Conservation (phyloP, 2,888 invertebrate genomes). For the Exocentrus adspersus region DNA sequence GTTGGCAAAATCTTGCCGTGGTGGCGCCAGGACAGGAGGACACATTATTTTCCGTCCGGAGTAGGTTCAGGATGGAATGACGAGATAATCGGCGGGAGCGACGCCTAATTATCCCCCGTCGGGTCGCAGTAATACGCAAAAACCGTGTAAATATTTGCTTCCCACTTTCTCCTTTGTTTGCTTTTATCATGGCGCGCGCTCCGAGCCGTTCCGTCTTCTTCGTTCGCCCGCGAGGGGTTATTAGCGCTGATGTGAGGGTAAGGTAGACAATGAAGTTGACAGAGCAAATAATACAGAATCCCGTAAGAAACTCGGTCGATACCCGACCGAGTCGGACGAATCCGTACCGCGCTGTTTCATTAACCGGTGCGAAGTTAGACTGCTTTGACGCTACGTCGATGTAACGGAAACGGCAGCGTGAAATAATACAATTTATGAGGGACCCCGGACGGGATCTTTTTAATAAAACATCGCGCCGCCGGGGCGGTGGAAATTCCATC, state of each 20-base stretch:
- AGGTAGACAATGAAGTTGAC: too few relatives aligned
- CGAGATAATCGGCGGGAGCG: neutral
- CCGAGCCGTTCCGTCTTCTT: constrained; percentile 36
- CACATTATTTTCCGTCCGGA: too few relatives aligned
- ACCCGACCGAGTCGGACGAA: too few relatives aligned
- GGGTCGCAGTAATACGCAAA: constrained; percentile 40
- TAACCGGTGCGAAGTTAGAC: neutral
- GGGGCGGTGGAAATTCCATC: constrained; percentile 11
- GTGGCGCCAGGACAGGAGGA: too few relatives aligned
- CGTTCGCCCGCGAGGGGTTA: neutral
- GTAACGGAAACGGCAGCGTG: neutral
- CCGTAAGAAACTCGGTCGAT: too few relatives aligned
- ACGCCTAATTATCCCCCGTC: neutral
- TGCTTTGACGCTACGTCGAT: neutral
- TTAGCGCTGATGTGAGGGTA: too few relatives aligned
- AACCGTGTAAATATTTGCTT: constrained; percentile 42
- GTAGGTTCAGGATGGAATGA: too few relatives aligned
- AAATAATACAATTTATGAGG: constrained; percentile 20
- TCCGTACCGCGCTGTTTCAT: neutral
- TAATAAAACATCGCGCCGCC: constrained; percentile 19
- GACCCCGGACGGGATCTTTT: constrained; percentile 10
- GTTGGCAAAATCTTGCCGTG: too few relatives aligned
- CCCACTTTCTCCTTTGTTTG: constrained; percentile 49
- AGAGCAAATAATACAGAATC: too few relatives aligned
- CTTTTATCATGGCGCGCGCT: constrained; percentile 42